Percentiles rank a stretch among this genome's conserved stretches.
Evolutionary conservation across 1,140 invertebrate species (phyloP).

Genomic region (Magallana gigas): DNA sequence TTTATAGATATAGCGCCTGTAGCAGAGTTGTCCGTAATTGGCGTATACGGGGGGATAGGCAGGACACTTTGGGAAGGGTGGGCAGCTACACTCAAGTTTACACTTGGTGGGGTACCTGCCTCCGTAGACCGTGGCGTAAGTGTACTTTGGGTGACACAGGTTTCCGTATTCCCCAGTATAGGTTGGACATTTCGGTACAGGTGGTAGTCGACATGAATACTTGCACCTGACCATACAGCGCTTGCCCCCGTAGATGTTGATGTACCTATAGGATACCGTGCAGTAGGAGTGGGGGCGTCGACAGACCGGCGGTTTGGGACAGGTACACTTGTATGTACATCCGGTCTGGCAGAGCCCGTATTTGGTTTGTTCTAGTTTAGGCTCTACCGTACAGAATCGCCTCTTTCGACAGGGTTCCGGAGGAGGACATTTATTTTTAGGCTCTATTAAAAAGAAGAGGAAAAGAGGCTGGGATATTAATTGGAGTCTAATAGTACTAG

Average conservation of each 20-base stretch:
- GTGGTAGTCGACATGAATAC: neutral
- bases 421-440: neutral
- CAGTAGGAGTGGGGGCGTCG: neutral
- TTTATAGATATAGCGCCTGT: neutral
- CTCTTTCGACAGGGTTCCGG: neutral
- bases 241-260: neutral
- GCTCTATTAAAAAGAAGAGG: too few relatives aligned
- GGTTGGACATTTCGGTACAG: neutral
- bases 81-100: neutral
- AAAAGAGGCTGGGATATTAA: too few relatives aligned
- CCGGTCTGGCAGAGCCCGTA: neutral
- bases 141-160: neutral
- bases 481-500: too few relatives aligned
- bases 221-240: neutral
- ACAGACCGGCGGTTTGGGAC: neutral
- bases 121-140: neutral
- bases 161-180: neutral
- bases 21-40: neutral
- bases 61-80: neutral
- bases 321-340: neutral
- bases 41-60: neutral
- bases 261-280: neutral
- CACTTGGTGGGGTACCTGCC: neutral
- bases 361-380: neutral
- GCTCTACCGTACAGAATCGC: neutral